These are phyloP conservation scores for Apeira syringaria DNA, from an alignment of 2,888 invertebrate genomes.

Conservation along the genomic window DNA sequence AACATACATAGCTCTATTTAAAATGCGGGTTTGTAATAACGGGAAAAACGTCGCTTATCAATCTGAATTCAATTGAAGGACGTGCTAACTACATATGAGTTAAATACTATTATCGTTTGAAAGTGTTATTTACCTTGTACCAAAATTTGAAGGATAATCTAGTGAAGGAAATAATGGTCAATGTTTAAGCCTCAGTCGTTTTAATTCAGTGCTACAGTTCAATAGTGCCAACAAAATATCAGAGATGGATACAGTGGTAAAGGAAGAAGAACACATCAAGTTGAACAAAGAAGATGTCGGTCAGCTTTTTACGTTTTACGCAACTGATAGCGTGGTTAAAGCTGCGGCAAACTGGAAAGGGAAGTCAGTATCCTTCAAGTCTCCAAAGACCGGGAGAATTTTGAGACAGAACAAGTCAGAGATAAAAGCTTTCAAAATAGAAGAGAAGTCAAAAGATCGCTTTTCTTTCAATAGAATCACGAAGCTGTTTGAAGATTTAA, in stretches of 20 bases:
- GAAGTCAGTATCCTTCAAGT: conserved; percentile 65
- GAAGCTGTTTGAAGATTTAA: conserved; percentile 59
- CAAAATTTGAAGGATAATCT: conserved; percentile 11
- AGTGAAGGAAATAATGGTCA: neutral
- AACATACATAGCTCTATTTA: no score
- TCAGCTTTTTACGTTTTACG: conserved; percentile 50
- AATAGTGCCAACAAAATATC: conserved; percentile 10
- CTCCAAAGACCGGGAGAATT: conserved; percentile 63
- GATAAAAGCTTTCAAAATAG: conserved; percentile 11
- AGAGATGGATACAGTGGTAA: conserved; percentile 57
- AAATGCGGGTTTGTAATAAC: no score
- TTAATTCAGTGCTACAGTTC: conserved; percentile 4
- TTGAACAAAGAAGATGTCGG: conserved; percentile 58
- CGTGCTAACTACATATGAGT: conserved; percentile 2
- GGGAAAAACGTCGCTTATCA: conserved; percentile 7
- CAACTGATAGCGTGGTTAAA: conserved; percentile 37
- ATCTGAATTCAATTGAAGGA: conserved; percentile 1
- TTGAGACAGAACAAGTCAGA: conserved; percentile 37
- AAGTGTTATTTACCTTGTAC: conserved; percentile 8
- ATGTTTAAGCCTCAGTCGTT: conserved; percentile 1
- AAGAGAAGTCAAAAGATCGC: conserved; percentile 29
- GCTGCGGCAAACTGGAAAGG: conserved; percentile 56
- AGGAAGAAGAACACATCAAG: conserved; percentile 53
- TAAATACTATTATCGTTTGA: conserved; percentile 5
- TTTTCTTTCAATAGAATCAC: conserved; percentile 45